A percentile compares a stretch with the other conserved stretches of the same genome.
phyloP scores from a whole-genome alignment of 2,113 vertebrate species.

The Tringa solitaria region DNA sequence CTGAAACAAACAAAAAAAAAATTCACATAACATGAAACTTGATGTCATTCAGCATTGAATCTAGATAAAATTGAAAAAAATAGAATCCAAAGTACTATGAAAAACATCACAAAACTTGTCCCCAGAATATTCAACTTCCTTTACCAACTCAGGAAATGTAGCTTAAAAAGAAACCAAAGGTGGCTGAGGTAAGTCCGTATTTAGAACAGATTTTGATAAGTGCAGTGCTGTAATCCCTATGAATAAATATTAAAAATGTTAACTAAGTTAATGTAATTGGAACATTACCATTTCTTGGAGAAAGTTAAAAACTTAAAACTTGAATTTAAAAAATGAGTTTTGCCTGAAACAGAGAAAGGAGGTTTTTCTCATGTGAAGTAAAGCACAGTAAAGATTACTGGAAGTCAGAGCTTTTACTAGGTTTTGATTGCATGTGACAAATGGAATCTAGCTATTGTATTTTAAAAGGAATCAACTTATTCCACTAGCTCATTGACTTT shows the following conservation, averaged over 20 bases:
- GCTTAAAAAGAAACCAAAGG: background rate
- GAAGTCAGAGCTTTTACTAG: background rate
- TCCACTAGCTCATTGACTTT: background rate
- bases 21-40: background rate
- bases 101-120: background rate
- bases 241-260: background rate
- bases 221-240: background rate
- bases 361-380: background rate
- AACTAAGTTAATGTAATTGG: background rate
- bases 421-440: background rate
- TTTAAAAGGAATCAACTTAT: background rate
- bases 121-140: background rate
- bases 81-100: background rate
- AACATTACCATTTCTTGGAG: background rate
- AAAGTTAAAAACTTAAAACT: too few relatives aligned
- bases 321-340: background rate
- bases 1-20: background rate
- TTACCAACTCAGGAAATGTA: background rate
- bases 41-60: background rate
- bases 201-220: background rate
- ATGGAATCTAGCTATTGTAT: background rate
- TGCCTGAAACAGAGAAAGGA: background rate
- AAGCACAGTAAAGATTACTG: background rate
- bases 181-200: rapidly evolving
- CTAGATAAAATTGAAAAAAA: background rate